phyloP scores from a whole-genome alignment of 2,113 vertebrate species.

The Vidua chalybeata region DNA sequence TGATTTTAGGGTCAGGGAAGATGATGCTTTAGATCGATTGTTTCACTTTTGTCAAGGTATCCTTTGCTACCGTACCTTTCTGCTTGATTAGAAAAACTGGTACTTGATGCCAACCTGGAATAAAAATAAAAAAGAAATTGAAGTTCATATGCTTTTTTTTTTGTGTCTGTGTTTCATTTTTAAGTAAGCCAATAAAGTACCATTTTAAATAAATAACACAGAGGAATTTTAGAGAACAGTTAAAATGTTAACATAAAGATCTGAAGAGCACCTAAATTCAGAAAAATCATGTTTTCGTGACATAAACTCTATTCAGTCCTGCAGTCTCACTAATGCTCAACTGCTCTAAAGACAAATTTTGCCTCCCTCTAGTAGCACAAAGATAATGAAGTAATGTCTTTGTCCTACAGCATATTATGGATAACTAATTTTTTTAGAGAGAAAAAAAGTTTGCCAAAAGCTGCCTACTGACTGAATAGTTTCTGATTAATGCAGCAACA shows the following conservation, averaged over 20 bases:
- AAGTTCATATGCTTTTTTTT: not conserved
- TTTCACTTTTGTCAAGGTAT: not conserved
- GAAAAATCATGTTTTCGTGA: not conserved
- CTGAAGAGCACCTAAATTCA: not conserved
- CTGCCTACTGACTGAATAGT: not conserved
- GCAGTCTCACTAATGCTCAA: not conserved
- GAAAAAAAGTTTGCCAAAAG: not conserved
- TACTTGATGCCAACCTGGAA: constrained; percentile 91
- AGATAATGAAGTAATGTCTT: not conserved
- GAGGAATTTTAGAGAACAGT: not conserved
- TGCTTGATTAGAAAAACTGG: constrained; percentile 94
- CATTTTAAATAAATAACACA: not conserved
- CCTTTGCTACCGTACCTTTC: constrained; percentile 85
- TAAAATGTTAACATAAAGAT: not conserved
- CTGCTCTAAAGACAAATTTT: not conserved
- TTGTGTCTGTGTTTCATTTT: not conserved
- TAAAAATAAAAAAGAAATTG: constrained; percentile 30
- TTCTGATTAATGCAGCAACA: constrained; percentile 8
- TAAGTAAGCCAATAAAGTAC: not conserved
- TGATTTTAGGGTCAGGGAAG: not conserved
- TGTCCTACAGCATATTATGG: not conserved
- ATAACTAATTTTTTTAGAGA: not conserved
- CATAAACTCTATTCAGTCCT: not conserved
- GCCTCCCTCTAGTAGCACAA: not conserved
- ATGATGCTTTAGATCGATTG: not conserved